Evolutionary conservation across 2,797 vertebrate genomes (phyloP).

Genomic region (Pantherophis vulpinus): DNA sequence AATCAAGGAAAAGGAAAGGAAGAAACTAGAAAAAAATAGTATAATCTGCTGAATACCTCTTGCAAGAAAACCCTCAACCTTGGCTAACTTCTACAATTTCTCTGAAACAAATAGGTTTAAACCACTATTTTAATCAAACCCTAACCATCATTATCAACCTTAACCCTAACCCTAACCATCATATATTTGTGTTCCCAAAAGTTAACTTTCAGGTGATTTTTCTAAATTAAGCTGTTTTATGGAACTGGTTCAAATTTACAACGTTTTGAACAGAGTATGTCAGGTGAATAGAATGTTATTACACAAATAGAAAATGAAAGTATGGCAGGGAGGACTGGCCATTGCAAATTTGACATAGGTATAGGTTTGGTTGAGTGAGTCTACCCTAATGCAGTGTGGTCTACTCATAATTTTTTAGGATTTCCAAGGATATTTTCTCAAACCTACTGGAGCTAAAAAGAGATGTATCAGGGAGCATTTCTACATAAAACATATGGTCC

Average conservation of each 20-base stretch:
- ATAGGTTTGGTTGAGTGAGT: background rate
- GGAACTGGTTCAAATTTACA: background rate
- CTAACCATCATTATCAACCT: background rate
- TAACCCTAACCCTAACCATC: background rate
- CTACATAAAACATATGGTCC: background rate
- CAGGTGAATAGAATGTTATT: background rate
- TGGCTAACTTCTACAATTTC: background rate
- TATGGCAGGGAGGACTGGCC: no score
- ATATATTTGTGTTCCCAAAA: background rate
- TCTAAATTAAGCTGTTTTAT: background rate
- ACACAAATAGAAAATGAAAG: background rate
- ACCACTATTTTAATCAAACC: background rate
- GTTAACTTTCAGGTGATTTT: background rate
- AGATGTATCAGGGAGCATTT: background rate
- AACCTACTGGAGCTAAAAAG: background rate
- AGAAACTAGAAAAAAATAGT: background rate
- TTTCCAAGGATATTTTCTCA: background rate
- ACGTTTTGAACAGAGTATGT: background rate
- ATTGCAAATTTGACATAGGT: background rate
- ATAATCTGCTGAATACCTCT: background rate
- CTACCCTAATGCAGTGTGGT: background rate
- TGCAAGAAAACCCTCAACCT: background rate
- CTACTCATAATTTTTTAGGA: background rate
- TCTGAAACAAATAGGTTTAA: background rate
- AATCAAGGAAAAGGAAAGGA: background rate